These are phyloP conservation scores for Triplophysa siluroides DNA, from an alignment of 2,113 vertebrate genomes.

Conservation along the genomic window DNA sequence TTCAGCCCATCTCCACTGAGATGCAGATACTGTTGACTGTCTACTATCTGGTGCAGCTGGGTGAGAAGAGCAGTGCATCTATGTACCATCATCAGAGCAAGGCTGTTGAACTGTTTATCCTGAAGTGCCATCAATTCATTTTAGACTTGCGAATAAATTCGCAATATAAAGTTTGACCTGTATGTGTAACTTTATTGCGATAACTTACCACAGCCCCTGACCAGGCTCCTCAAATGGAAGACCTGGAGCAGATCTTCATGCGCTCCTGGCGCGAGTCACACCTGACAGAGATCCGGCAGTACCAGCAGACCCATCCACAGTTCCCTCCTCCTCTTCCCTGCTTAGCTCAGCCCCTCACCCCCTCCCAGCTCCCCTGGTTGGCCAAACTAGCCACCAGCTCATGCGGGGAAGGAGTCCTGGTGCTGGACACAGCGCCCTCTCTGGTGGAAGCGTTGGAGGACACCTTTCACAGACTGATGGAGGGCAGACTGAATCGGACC, in stretches of 20 bases:
- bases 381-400: constrained; percentile 92
- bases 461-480: constrained; percentile 84
- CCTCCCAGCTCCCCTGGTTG: constrained; percentile 93
- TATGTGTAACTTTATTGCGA: background rate
- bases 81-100: background rate
- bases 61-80: constrained; percentile 70
- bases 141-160: no score
- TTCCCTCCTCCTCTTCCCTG: constrained; percentile 68
- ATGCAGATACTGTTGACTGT: constrained; percentile 95
- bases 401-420: constrained; percentile 85
- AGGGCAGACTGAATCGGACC: constrained; percentile 85
- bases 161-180: background rate
- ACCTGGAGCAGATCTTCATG: constrained; percentile 96
- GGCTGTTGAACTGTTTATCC: no score
- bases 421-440: constrained; percentile 85
- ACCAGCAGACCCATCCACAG: constrained; percentile 80
- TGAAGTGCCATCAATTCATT: no score
- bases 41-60: constrained; percentile 98
- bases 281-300: constrained; percentile 89
- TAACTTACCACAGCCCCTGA: constrained; percentile 77
- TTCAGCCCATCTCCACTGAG: constrained; percentile 92
- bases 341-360: constrained; percentile 76
- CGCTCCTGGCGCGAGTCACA: constrained; percentile 93
- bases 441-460: constrained; percentile 89
- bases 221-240: constrained; percentile 93